Evolutionary conservation across 2,888 invertebrate genomes (phyloP), one percentile per base, ranked within the genome.

Genomic region (Drosophila infuscata): DNA sequence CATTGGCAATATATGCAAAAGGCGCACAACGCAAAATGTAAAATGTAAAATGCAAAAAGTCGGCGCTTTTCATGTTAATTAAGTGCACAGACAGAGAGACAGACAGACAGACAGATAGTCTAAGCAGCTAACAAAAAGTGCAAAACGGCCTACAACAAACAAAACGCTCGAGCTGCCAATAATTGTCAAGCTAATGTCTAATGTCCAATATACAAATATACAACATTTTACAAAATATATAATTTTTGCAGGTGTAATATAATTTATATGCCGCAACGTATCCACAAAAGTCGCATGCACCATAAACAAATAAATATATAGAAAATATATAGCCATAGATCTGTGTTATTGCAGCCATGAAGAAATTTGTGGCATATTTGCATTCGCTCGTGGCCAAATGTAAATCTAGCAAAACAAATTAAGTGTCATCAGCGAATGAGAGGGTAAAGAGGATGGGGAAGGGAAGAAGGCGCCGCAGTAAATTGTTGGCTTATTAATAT

Each of bases 1-100:
- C 65, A 70, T 57, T 59, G 20, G 54, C 53, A 52, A 52, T 56
- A 64, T 56, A 36, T 46, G 49, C 64, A 65, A 57, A 53, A 60
- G 25, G 75, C 7, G 25, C 48, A 25, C 49, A 57, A 64, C 30
- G 35, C 49, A 17, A 51, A 43, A 52, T 58, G 35, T 43, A 17
- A 51, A 43, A 52, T 58, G 35, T 35, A 53, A 58, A 60, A 70
- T 61, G 53, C 58, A 67, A 66, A 72, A 65, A 62, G 79, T 85
- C 88, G 90, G 83, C 81, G 74, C 76, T 76, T 90, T 88, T 87
- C 74, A 88, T 88, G 86, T 85, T 76, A 86, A 87, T 81, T 76
- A 76, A 69, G 51, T 46, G 52, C 25, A 4, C 35, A n/a, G 35
- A 17, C 15, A n/a, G n/a, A 20, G 3, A 20, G n/a, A 30, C 2